Percentiles rank a stretch among this genome's conserved stretches.
Evolutionary conservation across 2,113 vertebrate genomes (phyloP).

Genomic region (Pluvialis apricaria): DNA sequence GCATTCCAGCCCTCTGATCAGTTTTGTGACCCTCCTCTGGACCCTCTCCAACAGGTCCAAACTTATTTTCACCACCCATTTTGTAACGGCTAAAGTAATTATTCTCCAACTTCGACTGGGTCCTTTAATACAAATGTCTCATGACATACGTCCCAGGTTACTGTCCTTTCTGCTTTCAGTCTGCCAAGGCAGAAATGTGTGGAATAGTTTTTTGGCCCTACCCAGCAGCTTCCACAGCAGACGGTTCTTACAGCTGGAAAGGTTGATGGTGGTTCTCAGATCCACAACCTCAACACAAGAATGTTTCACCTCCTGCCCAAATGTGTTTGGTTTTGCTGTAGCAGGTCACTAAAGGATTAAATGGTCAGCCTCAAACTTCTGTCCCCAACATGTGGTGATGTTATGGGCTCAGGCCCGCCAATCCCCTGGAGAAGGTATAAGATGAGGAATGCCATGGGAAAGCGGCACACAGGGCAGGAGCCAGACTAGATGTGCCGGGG

Average conservation of each 20-base stretch:
- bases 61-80: neutral
- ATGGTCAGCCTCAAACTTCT: neutral
- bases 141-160: accelerated
- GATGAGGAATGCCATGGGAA: neutral
- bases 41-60: neutral
- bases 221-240: too few species aligned
- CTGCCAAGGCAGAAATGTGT: accelerated
- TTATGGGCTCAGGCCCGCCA: neutral
- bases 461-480: neutral
- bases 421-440: neutral
- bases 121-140: neutral
- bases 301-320: neutral
- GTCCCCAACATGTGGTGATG: neutral
- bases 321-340: accelerated
- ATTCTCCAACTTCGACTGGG: neutral
- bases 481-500: neutral
- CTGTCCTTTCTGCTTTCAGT: neutral
- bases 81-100: neutral
- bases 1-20: neutral
- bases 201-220: too few species aligned
- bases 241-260: neutral
- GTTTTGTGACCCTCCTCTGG: neutral
- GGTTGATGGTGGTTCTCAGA: neutral
- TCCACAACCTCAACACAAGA: neutral
- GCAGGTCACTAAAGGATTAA: neutral